These are phyloP conservation scores for Tympanoctomys barrerae DNA, from an alignment of 2,797 vertebrate species.

Conservation along the genomic window DNA sequence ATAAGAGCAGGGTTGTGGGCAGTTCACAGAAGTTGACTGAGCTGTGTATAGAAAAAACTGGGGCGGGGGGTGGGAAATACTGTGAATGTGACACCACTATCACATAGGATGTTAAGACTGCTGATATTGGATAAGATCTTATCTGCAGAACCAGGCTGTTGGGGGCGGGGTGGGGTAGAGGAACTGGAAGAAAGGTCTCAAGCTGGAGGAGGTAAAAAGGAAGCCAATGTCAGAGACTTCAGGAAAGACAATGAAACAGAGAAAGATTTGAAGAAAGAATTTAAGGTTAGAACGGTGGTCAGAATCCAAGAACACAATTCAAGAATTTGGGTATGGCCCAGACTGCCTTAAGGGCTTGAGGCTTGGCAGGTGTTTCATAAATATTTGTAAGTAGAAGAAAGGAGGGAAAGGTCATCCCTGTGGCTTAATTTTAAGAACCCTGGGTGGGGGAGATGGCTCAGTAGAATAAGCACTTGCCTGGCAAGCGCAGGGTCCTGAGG, in stretches of 20 bases:
- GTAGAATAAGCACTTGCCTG: no score
- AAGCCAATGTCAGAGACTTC: background rate
- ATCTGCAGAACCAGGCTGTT: background rate
- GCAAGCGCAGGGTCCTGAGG: no score
- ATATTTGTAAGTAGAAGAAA: constrained; percentile 18
- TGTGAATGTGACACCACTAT: background rate
- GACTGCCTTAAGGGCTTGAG: background rate
- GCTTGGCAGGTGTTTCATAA: background rate
- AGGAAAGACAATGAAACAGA: background rate
- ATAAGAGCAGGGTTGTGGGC: background rate
- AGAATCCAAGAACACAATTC: background rate
- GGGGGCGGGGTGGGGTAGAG: background rate
- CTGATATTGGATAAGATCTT: background rate
- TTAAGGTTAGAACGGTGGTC: background rate
- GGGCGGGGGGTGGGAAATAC: background rate
- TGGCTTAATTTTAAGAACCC: background rate
- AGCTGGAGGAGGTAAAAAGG: background rate
- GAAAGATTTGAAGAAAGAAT: background rate
- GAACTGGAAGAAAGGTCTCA: background rate
- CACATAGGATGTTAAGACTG: background rate
- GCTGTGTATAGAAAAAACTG: background rate
- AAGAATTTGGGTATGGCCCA: background rate
- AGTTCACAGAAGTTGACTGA: background rate
- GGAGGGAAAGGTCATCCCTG: background rate
- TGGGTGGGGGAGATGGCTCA: no score